Percentiles rank a stretch among this genome's conserved stretches.
Conservation (phyloP, 2,797 vertebrate species). For the Hybognathus amarus region DNA sequence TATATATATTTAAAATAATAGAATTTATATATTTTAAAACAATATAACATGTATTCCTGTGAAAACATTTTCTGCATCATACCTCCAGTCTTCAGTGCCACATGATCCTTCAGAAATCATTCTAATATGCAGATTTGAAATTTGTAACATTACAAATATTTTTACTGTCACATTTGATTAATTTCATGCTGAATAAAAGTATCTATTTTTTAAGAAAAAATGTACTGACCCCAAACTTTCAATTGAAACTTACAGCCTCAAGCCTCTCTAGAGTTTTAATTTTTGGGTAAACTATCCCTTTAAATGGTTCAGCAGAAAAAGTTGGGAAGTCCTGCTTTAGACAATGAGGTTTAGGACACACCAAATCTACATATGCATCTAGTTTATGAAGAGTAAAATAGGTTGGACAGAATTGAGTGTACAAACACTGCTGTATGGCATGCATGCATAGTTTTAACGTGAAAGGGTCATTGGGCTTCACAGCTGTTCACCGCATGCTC, state of each 20-base stretch:
- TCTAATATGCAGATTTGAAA: neutral
- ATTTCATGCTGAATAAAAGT: neutral
- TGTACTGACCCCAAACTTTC: neutral
- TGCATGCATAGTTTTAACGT: slow-evolving; percentile 5
- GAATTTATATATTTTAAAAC: neutral
- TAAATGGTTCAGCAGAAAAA: neutral
- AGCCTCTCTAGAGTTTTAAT: neutral
- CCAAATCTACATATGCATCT: neutral
- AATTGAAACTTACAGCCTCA: neutral
- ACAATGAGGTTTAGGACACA: neutral
- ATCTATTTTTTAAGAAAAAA: neutral
- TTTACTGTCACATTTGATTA: neutral
- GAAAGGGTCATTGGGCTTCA: slow-evolving; percentile 16
- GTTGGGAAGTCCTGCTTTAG: neutral
- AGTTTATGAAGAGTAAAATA: neutral
- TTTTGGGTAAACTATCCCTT: neutral
- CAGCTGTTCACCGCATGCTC: slow-evolving; percentile 35
- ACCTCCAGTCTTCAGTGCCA: neutral
- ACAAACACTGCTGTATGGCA: neutral
- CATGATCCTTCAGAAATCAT: neutral
- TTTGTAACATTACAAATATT: neutral
- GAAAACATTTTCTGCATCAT: neutral
- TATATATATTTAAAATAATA: too few species aligned
- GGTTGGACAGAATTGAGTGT: neutral
- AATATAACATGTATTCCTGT: neutral